A percentile compares a stretch with the other conserved stretches of the same genome.
phyloP scores from a whole-genome alignment of 2,888 invertebrate species.

The Liodrosophila aerea region DNA sequence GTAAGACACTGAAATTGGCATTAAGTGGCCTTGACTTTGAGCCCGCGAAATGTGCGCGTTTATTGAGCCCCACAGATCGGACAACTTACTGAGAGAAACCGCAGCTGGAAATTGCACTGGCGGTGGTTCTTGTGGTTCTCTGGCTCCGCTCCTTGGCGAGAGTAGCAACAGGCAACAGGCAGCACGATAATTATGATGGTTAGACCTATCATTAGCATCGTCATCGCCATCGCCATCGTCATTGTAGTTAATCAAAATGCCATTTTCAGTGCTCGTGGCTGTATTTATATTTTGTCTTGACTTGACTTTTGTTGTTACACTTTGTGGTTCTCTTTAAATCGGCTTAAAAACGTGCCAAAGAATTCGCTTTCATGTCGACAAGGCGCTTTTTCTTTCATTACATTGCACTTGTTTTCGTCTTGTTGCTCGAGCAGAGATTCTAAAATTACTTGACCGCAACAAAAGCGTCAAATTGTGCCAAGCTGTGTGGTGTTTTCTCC shows the following conservation, averaged over 20 bases:
- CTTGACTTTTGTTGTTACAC: constrained; percentile 53
- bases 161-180: constrained; percentile 20
- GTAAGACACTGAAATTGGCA: too few species aligned
- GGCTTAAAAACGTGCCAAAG: constrained; percentile 58
- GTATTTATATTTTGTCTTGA: constrained; percentile 24
- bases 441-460: constrained; percentile 67
- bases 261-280: constrained; percentile 35
- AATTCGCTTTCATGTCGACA: constrained; percentile 63
- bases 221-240: constrained; percentile 13
- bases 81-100: constrained; percentile 19
- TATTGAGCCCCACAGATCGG: too few species aligned
- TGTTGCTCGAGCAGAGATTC: constrained; percentile 44
- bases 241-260: constrained; percentile 51
- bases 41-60: constrained; percentile 17
- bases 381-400: constrained; percentile 60
- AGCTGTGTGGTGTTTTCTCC: constrained; percentile 46
- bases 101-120: constrained; percentile 29
- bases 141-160: not conserved
- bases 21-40: constrained; percentile 6
- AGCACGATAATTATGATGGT: not conserved
- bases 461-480: constrained; percentile 64
- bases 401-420: constrained; percentile 52
- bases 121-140: too few species aligned
- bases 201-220: constrained; percentile 13
- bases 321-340: constrained; percentile 61